Evolutionary conservation across 2,888 invertebrate genomes (phyloP), one percentile per base, ranked within the genome.

Genomic region (Apocheima hispidaria): DNA sequence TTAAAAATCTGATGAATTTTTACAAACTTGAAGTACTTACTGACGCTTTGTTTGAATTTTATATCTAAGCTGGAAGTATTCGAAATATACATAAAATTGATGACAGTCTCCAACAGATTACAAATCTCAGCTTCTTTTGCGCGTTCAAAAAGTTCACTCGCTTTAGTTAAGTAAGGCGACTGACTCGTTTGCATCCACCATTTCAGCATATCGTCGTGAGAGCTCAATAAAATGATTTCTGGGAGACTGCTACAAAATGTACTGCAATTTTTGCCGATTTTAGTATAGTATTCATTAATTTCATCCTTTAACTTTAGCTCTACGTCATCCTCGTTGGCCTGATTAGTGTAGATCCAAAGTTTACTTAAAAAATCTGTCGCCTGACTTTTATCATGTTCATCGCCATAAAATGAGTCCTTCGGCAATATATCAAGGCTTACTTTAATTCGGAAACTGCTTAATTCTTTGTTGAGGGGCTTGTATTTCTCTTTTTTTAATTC

Each of bases 1-100:
- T 20, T 41, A 21, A 41, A 41, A 41, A 41, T 41, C 21, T 41
- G 41, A 21, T 41, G 41, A 21, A 41, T 41, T 21, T 41, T 41
- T 9, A 20, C 21, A 23, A 41, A 41, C n/a, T 41, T 41, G 20
- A 41, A 41, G 41, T 41, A 41, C n/a, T 23, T 41, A 23, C 41
- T 41, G n/a, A 41, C 41, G 21, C 21, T 4, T 21, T 41, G 21
- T 41, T 41, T 41, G 12, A 41, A 41, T n/a, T 41, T 41, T 21
- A 41, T 41, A 4, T 41, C 41, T 21, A 41, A 12, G n/a, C 41
- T 41, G 5, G 20, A 41, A n/a, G 41, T 41, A 6, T 41, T 41
- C n/a, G 41, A 41, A 41, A 41, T 41, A n/a, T 6, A 41, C 41
- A 41, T 41, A 12, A 41, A 41, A n/a, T 41, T 41, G 3, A 41